Percentiles rank a stretch among this genome's conserved stretches.
Evolutionary conservation across 2,113 vertebrate genomes (phyloP).

Genomic region (Platycercus adscitus): DNA sequence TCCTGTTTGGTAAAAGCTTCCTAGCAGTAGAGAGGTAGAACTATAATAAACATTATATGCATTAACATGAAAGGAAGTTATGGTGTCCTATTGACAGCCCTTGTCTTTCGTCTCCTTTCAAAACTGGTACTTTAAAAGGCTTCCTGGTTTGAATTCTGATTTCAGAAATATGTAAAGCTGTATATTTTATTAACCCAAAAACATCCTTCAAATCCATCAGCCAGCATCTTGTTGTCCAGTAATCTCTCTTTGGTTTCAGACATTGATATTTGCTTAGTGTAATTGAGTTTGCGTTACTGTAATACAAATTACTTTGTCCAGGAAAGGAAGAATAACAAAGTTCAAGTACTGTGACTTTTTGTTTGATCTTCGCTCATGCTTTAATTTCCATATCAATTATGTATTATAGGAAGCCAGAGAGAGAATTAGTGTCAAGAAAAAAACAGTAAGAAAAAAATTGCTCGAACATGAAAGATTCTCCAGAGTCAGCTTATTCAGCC

Average conservation of each 20-base stretch:
- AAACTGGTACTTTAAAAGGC: neutral
- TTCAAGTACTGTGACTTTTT: constrained; percentile 31
- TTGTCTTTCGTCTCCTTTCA: neutral
- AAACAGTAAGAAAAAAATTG: constrained; percentile 29
- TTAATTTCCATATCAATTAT: constrained; percentile 60
- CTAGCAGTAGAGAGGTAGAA: neutral
- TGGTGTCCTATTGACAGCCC: neutral
- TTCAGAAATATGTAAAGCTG: neutral
- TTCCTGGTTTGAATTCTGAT: neutral
- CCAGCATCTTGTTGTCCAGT: neutral
- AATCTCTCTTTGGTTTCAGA: neutral
- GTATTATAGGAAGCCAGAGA: constrained; percentile 46
- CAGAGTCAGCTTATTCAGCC: constrained; percentile 44
- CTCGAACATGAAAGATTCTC: constrained; percentile 2
- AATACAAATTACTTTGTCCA: constrained; percentile 13
- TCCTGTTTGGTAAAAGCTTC: neutral
- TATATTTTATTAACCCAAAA: neutral
- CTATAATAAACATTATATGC: neutral
- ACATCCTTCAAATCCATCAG: neutral
- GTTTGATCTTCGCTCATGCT: constrained; percentile 50
- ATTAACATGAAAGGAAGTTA: neutral
- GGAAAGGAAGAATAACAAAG: constrained; percentile 25
- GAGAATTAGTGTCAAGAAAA: constrained; percentile 61
- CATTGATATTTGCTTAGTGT: neutral
- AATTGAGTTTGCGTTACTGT: constrained; percentile 15